phyloP scores from a whole-genome alignment of 1,140 invertebrate species.

The Heliconius hewitsoni region DNA sequence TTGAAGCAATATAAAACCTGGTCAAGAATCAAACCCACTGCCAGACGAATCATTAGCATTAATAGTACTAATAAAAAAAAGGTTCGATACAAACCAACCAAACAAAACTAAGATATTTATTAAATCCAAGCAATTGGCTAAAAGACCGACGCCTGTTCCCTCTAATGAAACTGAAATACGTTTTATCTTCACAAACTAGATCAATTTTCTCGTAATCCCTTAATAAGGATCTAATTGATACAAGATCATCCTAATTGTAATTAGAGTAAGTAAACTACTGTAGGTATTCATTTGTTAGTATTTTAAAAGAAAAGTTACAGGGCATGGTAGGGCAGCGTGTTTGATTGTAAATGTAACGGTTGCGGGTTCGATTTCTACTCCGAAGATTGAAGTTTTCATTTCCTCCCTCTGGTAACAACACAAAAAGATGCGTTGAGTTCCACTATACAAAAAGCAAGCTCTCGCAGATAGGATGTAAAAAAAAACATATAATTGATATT shows the following conservation, averaged over 20 bases:
- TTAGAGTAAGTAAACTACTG: constrained; percentile 19
- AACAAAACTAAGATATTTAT: background rate
- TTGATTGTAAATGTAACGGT: no score
- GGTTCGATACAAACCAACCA: background rate
- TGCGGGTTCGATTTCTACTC: no score
- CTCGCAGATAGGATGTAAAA: no score
- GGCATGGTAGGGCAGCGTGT: no score
- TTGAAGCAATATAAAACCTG: no score
- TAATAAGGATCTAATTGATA: constrained; percentile 39
- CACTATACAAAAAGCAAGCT: no score
- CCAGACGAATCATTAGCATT: background rate
- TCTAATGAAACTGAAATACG: constrained; percentile 33
- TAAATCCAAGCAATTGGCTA: constrained; percentile 3
- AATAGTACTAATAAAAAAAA: background rate
- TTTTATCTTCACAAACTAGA: constrained; percentile 24
- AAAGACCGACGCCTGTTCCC: background rate
- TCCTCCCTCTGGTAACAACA: no score
- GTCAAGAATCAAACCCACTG: no score
- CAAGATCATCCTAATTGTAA: constrained; percentile 34
- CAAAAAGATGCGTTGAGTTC: no score
- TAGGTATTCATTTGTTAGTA: background rate
- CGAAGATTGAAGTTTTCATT: no score
- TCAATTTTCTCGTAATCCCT: constrained; percentile 36
- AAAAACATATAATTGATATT: no score
- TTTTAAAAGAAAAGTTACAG: background rate